Conservation (phyloP, 2,797 vertebrate species). For the Bufotes viridis region DNA sequence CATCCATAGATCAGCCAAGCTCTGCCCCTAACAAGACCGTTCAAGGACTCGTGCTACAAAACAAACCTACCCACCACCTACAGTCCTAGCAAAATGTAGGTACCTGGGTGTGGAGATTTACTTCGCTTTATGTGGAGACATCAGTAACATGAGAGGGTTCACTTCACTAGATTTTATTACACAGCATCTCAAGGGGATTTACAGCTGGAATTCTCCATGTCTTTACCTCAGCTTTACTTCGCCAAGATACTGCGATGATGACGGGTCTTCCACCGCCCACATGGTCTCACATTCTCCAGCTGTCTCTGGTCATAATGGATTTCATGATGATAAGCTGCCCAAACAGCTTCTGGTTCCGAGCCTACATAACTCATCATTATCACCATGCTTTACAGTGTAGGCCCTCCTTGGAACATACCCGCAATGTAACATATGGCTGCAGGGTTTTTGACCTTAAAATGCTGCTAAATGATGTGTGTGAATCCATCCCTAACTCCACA, state of each 20-base stretch:
- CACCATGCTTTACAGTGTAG: not conserved
- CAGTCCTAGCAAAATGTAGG: not conserved
- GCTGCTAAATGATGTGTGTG: no score
- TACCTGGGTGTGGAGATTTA: not conserved
- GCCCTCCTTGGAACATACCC: no score
- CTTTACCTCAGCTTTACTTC: no score
- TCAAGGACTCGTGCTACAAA: no score
- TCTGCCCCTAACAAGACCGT: not conserved
- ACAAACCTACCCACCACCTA: not conserved
- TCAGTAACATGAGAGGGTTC: not conserved
- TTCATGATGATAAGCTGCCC: not conserved
- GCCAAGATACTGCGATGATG: fast-evolving
- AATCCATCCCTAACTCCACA: no score
- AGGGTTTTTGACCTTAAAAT: no score
- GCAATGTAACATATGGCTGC: no score
- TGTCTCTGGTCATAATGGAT: not conserved
- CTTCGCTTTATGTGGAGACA: not conserved
- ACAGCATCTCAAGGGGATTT: not conserved
- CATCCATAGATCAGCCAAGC: not conserved
- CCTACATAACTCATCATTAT: no score
- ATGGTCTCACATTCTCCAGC: not conserved
- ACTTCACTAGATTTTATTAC: not conserved
- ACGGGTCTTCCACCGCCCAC: not conserved
- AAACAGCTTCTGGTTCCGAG: not conserved
- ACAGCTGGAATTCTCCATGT: no score